phyloP scores from a whole-genome alignment of 2,888 invertebrate genomes.

The Danaus chrysippus region DNA sequence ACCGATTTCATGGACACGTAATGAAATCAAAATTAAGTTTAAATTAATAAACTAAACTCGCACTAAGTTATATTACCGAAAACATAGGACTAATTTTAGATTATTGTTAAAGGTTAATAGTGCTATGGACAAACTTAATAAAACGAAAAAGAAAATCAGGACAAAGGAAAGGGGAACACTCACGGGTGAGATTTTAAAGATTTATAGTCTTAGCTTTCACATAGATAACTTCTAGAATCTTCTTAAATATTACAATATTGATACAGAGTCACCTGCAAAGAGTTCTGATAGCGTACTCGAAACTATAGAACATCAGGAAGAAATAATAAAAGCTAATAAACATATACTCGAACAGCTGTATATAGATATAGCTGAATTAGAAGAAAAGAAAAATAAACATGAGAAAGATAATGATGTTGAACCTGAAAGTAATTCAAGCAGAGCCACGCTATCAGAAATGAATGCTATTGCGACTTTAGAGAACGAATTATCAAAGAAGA shows the following conservation, averaged over 20 bases:
- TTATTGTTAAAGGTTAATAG: slow-evolving; percentile 52
- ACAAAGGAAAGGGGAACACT: slow-evolving; percentile 45
- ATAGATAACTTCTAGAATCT: no score
- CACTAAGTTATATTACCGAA: no score
- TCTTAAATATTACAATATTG: neutral
- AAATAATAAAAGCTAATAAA: slow-evolving; percentile 70
- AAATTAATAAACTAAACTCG: no score
- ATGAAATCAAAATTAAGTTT: no score
- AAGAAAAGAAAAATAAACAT: slow-evolving; percentile 52
- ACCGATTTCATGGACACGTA: no score
- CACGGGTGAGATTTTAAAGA: slow-evolving; percentile 43
- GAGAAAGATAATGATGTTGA: slow-evolving; percentile 45
- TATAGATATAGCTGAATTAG: slow-evolving; percentile 60
- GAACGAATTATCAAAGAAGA: slow-evolving; percentile 82
- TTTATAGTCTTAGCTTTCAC: neutral
- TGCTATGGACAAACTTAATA: slow-evolving; percentile 56
- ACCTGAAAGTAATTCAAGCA: slow-evolving; percentile 66
- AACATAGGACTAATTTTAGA: no score
- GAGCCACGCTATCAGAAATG: slow-evolving; percentile 66
- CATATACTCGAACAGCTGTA: slow-evolving; percentile 63
- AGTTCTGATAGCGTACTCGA: slow-evolving; percentile 55
- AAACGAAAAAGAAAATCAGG: slow-evolving; percentile 51
- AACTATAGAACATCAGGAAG: slow-evolving; percentile 65
- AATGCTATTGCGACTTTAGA: slow-evolving; percentile 65
- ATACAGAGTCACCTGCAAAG: slow-evolving; percentile 51